Evolutionary conservation across 2,888 invertebrate species (phyloP).

Genomic region (Microctonus hyperodae): DNA sequence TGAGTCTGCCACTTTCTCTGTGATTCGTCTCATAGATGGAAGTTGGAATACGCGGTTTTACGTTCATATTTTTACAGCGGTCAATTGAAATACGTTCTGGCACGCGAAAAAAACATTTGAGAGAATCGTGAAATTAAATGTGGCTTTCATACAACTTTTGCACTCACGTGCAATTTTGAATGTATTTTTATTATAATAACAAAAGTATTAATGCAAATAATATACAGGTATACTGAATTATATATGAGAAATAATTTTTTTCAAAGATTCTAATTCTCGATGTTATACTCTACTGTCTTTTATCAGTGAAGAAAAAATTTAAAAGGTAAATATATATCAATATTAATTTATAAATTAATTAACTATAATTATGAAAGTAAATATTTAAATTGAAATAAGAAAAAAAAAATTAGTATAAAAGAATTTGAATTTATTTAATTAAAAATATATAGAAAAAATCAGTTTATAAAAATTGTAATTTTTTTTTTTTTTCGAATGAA

Average conservation of each 20-base stretch:
- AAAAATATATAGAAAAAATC: too few species aligned
- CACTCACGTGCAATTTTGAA: conserved; percentile 37
- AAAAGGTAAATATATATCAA: neutral
- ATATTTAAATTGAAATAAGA: too few species aligned
- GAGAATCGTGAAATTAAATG: neutral
- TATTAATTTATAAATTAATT: neutral
- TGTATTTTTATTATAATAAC: neutral
- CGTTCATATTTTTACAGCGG: neutral
- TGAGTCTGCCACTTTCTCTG: conserved; percentile 24
- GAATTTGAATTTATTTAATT: too few species aligned
- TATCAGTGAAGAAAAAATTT: neutral
- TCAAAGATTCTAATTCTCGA: neutral
- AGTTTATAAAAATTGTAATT: too few species aligned
- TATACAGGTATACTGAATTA: neutral
- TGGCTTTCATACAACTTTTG: conserved; percentile 3
- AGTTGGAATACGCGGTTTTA: neutral
- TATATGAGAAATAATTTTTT: neutral
- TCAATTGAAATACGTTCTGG: neutral
- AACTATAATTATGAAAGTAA: too few species aligned
- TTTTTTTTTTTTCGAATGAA: too few species aligned
- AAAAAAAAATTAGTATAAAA: too few species aligned
- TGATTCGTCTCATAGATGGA: conserved; percentile 9
- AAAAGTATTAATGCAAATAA: neutral
- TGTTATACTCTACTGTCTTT: neutral
- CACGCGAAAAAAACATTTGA: neutral